Evolutionary conservation across 2,888 invertebrate genomes (phyloP).

Genomic region (Synanthedon myopaeformis): DNA sequence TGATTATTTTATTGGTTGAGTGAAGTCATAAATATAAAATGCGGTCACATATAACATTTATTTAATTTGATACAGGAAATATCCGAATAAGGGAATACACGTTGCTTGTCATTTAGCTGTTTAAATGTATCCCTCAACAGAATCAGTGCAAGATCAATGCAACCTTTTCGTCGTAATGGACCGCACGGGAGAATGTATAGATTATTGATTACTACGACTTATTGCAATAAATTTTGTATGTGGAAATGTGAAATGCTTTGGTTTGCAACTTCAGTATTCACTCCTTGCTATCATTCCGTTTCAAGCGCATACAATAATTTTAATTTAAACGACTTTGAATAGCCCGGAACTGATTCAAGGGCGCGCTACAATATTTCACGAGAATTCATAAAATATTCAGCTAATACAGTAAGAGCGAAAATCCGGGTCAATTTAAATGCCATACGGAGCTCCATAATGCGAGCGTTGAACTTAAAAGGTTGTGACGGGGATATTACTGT

Average conservation of each 20-base stretch:
- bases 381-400: constrained; percentile 27
- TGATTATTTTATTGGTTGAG: not conserved
- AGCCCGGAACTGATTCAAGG: constrained; percentile 56
- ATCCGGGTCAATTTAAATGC: constrained; percentile 18
- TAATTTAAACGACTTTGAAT: constrained; percentile 56
- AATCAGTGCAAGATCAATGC: constrained; percentile 17
- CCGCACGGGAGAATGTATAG: constrained; percentile 6
- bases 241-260: constrained; percentile 14
- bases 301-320: constrained; percentile 35
- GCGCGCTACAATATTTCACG: constrained; percentile 45
- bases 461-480: constrained; percentile 65
- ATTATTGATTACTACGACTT: constrained; percentile 2
- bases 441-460: constrained; percentile 31
- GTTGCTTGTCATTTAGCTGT: constrained; percentile 6
- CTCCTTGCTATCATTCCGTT: constrained; percentile 35
- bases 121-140: constrained; percentile 16
- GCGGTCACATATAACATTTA: not conserved
- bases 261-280: constrained; percentile 32
- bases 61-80: not conserved
- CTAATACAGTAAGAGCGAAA: constrained; percentile 38
- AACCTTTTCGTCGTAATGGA: constrained; percentile 5
- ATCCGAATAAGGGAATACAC: constrained; percentile 11
- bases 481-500: constrained; percentile 61
- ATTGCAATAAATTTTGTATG: not conserved
- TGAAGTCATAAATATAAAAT: not conserved